These are phyloP conservation scores for Karalla daura DNA, from an alignment of 2,797 vertebrate species.

Conservation along the genomic window DNA sequence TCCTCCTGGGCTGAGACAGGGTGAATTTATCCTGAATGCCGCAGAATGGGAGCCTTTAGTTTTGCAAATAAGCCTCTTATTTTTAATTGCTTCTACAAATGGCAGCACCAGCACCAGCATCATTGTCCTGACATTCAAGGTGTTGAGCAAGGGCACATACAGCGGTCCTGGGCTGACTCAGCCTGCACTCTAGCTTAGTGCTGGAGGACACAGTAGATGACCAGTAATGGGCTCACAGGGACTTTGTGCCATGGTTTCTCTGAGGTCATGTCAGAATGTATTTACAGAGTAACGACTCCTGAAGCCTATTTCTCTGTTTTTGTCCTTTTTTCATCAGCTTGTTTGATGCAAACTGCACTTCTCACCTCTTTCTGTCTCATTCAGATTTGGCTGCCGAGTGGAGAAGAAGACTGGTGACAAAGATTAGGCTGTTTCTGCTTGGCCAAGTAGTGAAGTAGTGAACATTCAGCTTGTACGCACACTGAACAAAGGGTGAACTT, in stretches of 20 bases:
- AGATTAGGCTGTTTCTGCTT: conserved; percentile 3
- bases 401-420: conserved; percentile 7
- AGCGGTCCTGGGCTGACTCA: not conserved
- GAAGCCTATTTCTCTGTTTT: conserved; percentile 1
- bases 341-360: not conserved
- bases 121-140: conserved; percentile 15
- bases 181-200: not conserved
- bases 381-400: not conserved
- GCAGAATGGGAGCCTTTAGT: conserved; percentile 16
- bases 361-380: conserved; percentile 11
- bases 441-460: not conserved
- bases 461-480: conserved; percentile 13
- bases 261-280: not conserved
- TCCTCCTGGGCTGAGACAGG: conserved; percentile 30
- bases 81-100: conserved; percentile 55
- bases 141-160: not conserved
- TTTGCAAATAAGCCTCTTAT: conserved; percentile 53
- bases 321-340: not conserved
- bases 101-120: conserved; percentile 3
- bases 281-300: not conserved
- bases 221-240: not conserved
- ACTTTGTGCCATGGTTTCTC: not conserved
- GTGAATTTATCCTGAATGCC: conserved; percentile 20
- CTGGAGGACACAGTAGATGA: not conserved
- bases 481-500: conserved; percentile 14